phyloP scores from a whole-genome alignment of 2,888 invertebrate genomes.

The Habrosyne pyritoides region DNA sequence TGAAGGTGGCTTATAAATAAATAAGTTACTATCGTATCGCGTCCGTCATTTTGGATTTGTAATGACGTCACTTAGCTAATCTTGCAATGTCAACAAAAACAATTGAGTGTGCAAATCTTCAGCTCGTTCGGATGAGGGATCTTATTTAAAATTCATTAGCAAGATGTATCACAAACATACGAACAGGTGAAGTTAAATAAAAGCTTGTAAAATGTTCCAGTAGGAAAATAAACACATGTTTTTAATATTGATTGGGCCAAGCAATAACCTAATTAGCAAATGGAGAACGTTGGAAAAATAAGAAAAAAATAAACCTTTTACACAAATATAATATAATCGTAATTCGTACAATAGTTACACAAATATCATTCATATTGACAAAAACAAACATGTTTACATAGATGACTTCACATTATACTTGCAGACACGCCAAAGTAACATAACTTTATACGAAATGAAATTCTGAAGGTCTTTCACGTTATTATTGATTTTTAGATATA shows the following conservation, averaged over 20 bases:
- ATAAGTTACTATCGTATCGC: no score
- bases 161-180: no score
- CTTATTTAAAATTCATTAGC: no score
- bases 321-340: constrained; percentile 2
- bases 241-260: not conserved
- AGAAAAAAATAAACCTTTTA: constrained; percentile 8
- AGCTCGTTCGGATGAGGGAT: no score
- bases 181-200: no score
- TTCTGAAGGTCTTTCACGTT: constrained; percentile 31
- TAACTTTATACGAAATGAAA: constrained; percentile 29
- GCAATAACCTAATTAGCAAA: not conserved
- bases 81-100: no score
- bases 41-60: no score
- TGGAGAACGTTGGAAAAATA: not conserved
- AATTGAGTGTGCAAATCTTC: no score
- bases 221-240: no score
- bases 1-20: no score
- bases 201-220: no score
- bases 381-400: constrained; percentile 35
- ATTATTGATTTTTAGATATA: constrained; percentile 47
- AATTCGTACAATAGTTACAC: constrained; percentile 6
- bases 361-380: constrained; percentile 17
- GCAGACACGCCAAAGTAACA: constrained; percentile 10
- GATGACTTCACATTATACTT: constrained; percentile 18
- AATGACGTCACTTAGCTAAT: no score